phyloP scores from a whole-genome alignment of 2,113 vertebrate genomes.

The Gnathonemus echidnorhynchus region DNA sequence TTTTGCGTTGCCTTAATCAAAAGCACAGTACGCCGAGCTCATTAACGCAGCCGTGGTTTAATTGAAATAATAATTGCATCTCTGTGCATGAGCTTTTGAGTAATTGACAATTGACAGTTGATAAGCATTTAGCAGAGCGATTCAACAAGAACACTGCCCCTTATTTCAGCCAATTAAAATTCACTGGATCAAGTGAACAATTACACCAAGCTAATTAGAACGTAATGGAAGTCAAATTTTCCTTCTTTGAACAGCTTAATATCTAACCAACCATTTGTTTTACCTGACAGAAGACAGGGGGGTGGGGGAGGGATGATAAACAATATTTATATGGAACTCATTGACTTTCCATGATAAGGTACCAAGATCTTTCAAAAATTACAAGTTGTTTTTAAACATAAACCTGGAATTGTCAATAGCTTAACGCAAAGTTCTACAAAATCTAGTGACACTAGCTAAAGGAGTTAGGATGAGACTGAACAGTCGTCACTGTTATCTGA shows the following conservation, averaged over 20 bases:
- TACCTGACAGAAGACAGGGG: neutral
- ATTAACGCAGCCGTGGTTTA: slow-evolving; percentile 21
- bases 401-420: neutral
- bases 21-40: slow-evolving; percentile 18
- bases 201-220: slow-evolving; percentile 27
- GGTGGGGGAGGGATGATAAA: too few species aligned
- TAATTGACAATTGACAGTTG: slow-evolving; percentile 31
- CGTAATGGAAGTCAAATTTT: neutral
- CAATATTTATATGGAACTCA: neutral
- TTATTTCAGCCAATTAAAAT: slow-evolving; percentile 27
- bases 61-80: slow-evolving; percentile 33
- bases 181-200: slow-evolving; percentile 28
- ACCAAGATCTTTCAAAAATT: neutral
- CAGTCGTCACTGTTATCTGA: neutral
- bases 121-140: slow-evolving; percentile 22
- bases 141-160: slow-evolving; percentile 22
- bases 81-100: slow-evolving; percentile 23
- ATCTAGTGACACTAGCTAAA: neutral
- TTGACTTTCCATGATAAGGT: neutral
- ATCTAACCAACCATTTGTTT: slow-evolving; percentile 1
- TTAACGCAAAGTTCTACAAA: neutral
- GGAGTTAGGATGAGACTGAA: neutral
- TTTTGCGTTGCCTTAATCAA: slow-evolving; percentile 31
- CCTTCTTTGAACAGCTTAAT: neutral
- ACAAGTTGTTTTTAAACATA: neutral